These are phyloP conservation scores for Notodonta dromedarius DNA, from an alignment of 2,888 invertebrate species.

Conservation along the genomic window DNA sequence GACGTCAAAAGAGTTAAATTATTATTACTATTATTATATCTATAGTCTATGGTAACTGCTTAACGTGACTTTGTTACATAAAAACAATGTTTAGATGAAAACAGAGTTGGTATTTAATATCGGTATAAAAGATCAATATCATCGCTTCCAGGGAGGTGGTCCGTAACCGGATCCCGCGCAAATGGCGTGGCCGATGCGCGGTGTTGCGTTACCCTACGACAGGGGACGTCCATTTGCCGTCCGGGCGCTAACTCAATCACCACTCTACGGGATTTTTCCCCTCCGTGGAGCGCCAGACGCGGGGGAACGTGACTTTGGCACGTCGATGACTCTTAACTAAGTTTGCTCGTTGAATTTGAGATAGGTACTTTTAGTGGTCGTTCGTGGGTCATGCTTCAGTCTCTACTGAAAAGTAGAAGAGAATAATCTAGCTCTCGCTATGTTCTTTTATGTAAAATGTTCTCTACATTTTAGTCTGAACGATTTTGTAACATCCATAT, in stretches of 20 bases:
- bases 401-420: neutral
- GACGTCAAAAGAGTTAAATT: no score
- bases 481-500: no score
- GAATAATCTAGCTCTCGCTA: no score
- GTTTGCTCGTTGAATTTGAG: slow-evolving; percentile 47
- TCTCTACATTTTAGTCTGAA: no score
- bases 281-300: slow-evolving; percentile 40
- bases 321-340: slow-evolving; percentile 55
- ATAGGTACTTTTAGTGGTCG: slow-evolving; percentile 27
- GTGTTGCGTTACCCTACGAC: slow-evolving; percentile 73
- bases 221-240: slow-evolving; percentile 66
- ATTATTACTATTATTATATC: no score
- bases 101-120: slow-evolving; percentile 15
- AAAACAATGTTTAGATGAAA: neutral
- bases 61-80: no score
- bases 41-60: no score
- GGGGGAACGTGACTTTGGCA: slow-evolving; percentile 48
- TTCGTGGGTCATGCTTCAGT: neutral
- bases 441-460: no score
- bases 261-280: slow-evolving; percentile 65
- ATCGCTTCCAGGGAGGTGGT: slow-evolving; percentile 7
- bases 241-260: slow-evolving; percentile 75
- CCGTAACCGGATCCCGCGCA: slow-evolving; percentile 64
- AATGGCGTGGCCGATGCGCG: slow-evolving; percentile 60
- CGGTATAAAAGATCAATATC: neutral